Evolutionary conservation across 2,888 invertebrate genomes (phyloP), one percentile per base, ranked within the genome.

Genomic region (Matsumyia berberina): DNA sequence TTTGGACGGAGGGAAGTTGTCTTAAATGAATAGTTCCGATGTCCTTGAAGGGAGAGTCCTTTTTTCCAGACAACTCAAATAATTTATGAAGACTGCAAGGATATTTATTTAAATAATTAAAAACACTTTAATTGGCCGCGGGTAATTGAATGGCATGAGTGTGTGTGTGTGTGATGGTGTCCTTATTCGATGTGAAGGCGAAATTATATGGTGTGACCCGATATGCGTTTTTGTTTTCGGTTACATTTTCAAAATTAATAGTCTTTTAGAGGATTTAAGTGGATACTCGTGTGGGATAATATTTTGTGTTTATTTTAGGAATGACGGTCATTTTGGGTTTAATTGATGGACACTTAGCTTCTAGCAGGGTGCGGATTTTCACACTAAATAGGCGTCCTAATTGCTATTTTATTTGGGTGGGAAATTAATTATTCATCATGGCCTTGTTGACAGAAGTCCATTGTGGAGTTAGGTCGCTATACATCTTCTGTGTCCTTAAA

Each of bases 101-200:
- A 69, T 24, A 29, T 15, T 58, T 37, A 37, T 37, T 70, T 57
- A n/a, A 70, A 70, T 70, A 49, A 58, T 46, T 58, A 70, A 58
- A 24, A 2, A 46, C n/a, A 5, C 24, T 58, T 33, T 57, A 70
- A 70, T 70, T 49, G 46, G 58, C 1, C 35, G 6, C 2, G 2
- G 6, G 7, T 55, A 69, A 69, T 69, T 55, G 55, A n/a, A 37
- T 66, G 37, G 66, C 5, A 31, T 44, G 11, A 62, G 60, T 24
- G 46, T 19, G 37, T 17, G 15, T 39, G 24, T 58, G 60, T n/a
- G 4, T 24, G 24, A 24, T 24, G 24, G 17, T 37, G 49, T 35
- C 35, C 24, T 49, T 17, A 66, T 53, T 31, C 53, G 66, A 29
- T 33, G 19, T 62, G 33, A 35, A 33, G 19, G 29, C 19, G n/a